Evolutionary conservation across 2,113 vertebrate species (phyloP).

Genomic region (Pterocles gutturalis): DNA sequence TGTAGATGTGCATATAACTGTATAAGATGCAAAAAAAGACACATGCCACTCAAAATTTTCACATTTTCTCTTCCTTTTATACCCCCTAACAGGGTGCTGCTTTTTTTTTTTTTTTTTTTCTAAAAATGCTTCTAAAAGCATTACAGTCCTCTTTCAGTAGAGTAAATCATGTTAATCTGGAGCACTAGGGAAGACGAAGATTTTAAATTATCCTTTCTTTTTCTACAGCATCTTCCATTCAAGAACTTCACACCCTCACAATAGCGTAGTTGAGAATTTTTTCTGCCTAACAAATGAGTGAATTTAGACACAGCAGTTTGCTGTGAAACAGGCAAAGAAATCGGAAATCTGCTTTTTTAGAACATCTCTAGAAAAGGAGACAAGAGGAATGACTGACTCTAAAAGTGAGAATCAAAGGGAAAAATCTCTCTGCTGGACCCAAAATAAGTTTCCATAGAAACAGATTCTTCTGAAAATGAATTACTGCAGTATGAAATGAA

Average conservation of each 20-base stretch:
- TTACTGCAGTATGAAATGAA: constrained; percentile 25
- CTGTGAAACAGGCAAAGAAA: constrained; percentile 25
- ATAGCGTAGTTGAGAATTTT: neutral
- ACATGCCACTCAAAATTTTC: neutral
- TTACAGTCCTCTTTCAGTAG: neutral
- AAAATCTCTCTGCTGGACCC: constrained; percentile 26
- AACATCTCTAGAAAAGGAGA: constrained; percentile 21
- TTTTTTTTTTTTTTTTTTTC: neutral
- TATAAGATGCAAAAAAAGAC: neutral
- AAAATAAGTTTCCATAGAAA: constrained; percentile 64
- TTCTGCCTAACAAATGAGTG: constrained; percentile 9
- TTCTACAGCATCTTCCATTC: neutral
- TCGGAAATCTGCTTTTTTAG: neutral
- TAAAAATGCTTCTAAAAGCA: neutral
- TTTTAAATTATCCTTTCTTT: constrained; percentile 5
- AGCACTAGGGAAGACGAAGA: neutral
- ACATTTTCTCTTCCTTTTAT: neutral
- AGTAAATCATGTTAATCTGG: neutral
- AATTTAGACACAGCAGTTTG: neutral
- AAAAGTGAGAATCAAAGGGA: constrained; percentile 36
- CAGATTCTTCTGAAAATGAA: constrained; percentile 4
- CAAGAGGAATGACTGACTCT: constrained; percentile 3
- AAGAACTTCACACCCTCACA: neutral
- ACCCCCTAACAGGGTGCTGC: neutral
- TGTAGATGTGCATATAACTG: neutral